Percentiles rank a stretch among this genome's conserved stretches.
Conservation (phyloP, 2,113 vertebrate genomes). For the Burhinus bistriatus region DNA sequence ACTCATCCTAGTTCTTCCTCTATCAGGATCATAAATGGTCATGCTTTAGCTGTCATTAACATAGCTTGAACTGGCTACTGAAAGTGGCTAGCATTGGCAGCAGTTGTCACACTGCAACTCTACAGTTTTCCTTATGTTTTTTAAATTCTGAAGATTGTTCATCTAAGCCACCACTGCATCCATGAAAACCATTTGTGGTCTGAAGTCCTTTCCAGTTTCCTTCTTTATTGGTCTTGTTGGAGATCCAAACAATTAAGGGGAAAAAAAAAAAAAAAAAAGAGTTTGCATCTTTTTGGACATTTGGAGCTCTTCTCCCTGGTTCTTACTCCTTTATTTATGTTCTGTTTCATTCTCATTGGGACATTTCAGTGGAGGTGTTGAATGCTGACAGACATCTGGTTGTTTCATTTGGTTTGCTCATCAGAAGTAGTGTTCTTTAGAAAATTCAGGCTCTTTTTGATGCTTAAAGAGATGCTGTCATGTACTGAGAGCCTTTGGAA, state of each 20-base stretch:
- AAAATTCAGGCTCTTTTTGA: neutral
- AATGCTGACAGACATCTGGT: neutral
- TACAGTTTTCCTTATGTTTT: neutral
- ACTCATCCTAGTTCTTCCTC: slow-evolving; percentile 25
- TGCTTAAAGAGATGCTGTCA: neutral
- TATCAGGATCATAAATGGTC: slow-evolving; percentile 4
- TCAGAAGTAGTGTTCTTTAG: neutral
- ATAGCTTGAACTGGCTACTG: neutral
- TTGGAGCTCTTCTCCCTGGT: neutral
- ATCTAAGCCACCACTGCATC: neutral
- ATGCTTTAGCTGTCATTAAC: slow-evolving; percentile 21
- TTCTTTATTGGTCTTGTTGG: neutral
- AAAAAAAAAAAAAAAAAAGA: neutral
- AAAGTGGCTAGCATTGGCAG: neutral
- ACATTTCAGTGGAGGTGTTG: neutral
- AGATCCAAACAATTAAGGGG: neutral
- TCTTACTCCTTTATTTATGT: neutral
- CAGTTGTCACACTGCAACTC: neutral
- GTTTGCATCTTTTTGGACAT: neutral
- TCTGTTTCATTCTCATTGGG: neutral
- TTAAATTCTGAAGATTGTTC: neutral
- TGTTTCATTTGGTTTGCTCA: neutral
- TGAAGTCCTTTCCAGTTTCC: neutral
- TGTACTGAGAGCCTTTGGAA: neutral
- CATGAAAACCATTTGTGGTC: neutral